Base-by-base conservation (phyloP, 2,888 invertebrate species). In the Patella pellucida region DNA sequence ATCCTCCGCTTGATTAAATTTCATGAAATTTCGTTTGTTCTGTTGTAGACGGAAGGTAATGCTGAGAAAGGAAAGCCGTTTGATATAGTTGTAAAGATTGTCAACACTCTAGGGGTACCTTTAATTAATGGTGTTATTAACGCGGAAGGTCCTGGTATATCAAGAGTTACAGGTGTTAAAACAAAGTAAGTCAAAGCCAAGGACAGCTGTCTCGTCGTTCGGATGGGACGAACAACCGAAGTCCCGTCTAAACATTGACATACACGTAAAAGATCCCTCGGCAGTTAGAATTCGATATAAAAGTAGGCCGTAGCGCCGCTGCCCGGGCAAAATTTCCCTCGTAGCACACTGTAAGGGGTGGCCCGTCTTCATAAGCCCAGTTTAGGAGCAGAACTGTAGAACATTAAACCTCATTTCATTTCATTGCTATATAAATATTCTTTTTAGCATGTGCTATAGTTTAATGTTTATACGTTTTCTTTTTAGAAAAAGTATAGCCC, bases 401-500 rank as follows among this genome's bases (percentile, higher is more conserved):
- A n/a, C n/a, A n/a, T n/a, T n/a, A n/a, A n/a, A n/a, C n/a, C n/a
- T n/a, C n/a, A n/a, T n/a, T n/a, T n/a, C n/a, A n/a, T n/a, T n/a
- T n/a, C n/a, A 16, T 52, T 19, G 14, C 16, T 12, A 31, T 31
- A 27, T 19, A 31, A 9, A 15, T 74, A 41, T 68, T 68, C 7
- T 72, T 62, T 16, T 16, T 31, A 56, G 4, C n/a, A 16, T 19
- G 19, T 4, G 16, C 56, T 56, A 56, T 56, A n/a, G 51, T 41
- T 41, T 41, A 9, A 41, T 41, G 41, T 76, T 19, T 51, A 5
- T 52, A 41, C 76, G 12, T n/a, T 9, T 89, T 89, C 75, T 72
- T 91, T 91, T 1, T 90, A 94, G 91, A 89, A 92, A 85, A 78
- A 77, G 84, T 92, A 94, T 83, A 92, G 88, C 72, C 92, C 95